phyloP scores from a whole-genome alignment of 92 coral and sea anemone genomes.

The Porites lobata region DNA sequence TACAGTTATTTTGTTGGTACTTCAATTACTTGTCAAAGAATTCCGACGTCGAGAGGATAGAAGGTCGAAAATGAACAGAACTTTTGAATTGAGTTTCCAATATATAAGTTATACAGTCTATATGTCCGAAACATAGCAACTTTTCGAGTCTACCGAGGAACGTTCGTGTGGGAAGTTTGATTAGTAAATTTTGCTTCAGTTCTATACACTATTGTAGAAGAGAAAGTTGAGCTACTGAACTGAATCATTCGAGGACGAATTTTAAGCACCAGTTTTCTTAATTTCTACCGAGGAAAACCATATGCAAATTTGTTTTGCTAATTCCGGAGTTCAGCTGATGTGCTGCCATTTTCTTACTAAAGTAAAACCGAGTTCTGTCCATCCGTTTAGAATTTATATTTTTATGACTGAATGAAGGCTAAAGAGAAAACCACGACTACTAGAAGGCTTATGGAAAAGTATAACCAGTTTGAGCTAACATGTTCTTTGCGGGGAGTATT shows the following conservation, averaged over 20 bases:
- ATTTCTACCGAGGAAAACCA: constrained; percentile 83
- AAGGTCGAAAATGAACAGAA: constrained; percentile 16
- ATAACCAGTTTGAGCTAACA: constrained; percentile 24
- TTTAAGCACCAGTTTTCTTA: not conserved
- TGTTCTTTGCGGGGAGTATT: constrained; percentile 46
- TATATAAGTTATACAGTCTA: not conserved
- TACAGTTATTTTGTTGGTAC: constrained; percentile 1
- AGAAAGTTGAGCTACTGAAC: constrained; percentile 6
- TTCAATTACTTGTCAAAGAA: not conserved
- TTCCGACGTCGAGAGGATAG: not conserved
- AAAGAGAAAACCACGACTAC: not conserved
- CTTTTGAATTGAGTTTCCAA: constrained; percentile 16
- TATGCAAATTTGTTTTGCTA: constrained; percentile 65
- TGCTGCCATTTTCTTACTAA: not conserved
- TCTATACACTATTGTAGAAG: not conserved
- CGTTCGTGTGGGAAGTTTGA: constrained; percentile 1
- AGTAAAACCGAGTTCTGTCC: not conserved
- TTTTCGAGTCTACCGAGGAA: constrained; percentile 7
- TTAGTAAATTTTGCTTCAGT: not conserved
- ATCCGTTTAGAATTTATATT: not conserved
- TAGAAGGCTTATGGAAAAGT: not conserved
- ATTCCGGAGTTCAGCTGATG: constrained; percentile 36
- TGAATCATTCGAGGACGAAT: not conserved
- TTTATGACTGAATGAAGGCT: not conserved
- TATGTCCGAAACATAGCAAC: constrained; percentile 1